phyloP scores from a whole-genome alignment of 2,113 vertebrate genomes.

The Blennius ocellaris region DNA sequence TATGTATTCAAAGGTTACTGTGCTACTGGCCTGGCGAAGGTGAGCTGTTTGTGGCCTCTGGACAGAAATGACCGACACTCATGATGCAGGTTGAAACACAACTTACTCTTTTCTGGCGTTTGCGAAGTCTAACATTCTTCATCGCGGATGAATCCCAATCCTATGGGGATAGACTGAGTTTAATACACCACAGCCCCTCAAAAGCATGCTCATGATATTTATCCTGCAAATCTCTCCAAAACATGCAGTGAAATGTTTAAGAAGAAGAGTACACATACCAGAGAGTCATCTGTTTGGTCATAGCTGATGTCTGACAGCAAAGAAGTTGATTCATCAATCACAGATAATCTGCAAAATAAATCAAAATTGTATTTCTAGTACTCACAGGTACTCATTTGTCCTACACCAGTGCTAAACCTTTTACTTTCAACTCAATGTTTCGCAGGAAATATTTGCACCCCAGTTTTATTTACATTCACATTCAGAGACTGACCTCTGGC shows the following conservation, averaged over 20 bases:
- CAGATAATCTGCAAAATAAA: slow-evolving; percentile 85
- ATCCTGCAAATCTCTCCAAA: not conserved
- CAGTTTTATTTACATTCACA: not conserved
- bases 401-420: no score
- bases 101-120: slow-evolving; percentile 91
- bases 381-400: no score
- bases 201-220: not conserved
- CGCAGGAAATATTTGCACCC: not conserved
- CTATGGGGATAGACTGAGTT: slow-evolving; percentile 66
- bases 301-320: slow-evolving; percentile 97
- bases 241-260: not conserved
- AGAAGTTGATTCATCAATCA: slow-evolving; percentile 94
- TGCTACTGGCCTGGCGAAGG: no score
- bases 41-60: no score
- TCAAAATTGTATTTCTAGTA: not conserved
- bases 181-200: not conserved
- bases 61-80: no score
- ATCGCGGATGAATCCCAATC: slow-evolving; percentile 92
- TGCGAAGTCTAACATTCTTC: slow-evolving; percentile 88
- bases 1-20: no score
- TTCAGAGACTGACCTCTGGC: slow-evolving; percentile 84
- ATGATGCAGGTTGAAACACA: not conserved
- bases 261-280: slow-evolving; percentile 82
- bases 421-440: no score
- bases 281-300: slow-evolving; percentile 94